Evolutionary conservation across 2,888 invertebrate species (phyloP).

Genomic region (Dicyrtomina minuta): DNA sequence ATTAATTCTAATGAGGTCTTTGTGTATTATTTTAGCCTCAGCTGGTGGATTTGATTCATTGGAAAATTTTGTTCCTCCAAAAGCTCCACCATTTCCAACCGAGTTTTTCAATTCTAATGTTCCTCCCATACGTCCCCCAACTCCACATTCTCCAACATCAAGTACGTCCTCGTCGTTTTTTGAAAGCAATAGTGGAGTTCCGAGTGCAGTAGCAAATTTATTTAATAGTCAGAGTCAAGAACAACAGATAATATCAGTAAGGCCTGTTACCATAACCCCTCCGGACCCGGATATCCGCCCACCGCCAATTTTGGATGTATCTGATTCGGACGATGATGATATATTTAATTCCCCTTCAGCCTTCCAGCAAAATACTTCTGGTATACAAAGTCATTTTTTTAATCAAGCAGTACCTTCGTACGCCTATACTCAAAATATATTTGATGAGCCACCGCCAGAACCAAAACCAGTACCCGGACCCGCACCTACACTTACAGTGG

Average conservation of each 20-base stretch:
- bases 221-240: neutral
- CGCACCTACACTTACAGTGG: too few species aligned
- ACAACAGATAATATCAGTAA: neutral
- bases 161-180: too few species aligned
- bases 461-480: neutral
- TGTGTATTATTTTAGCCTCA: too few species aligned
- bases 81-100: constrained; percentile 13
- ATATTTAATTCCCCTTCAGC: constrained; percentile 9
- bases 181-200: too few species aligned
- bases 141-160: neutral
- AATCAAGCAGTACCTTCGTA: too few species aligned
- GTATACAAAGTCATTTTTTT: too few species aligned
- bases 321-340: constrained; percentile 11
- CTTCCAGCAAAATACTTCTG: neutral
- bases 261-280: neutral
- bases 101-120: neutral
- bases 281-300: constrained; percentile 3
- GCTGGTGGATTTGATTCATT: too few species aligned
- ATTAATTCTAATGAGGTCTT: too few species aligned
- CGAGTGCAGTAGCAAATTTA: too few species aligned
- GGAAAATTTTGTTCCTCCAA: neutral
- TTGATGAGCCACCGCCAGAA: too few species aligned
- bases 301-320: constrained; percentile 1
- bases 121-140: neutral
- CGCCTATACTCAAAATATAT: too few species aligned